phyloP scores from a whole-genome alignment of 2,888 invertebrate genomes.

The Hipparchia sbordonii region DNA sequence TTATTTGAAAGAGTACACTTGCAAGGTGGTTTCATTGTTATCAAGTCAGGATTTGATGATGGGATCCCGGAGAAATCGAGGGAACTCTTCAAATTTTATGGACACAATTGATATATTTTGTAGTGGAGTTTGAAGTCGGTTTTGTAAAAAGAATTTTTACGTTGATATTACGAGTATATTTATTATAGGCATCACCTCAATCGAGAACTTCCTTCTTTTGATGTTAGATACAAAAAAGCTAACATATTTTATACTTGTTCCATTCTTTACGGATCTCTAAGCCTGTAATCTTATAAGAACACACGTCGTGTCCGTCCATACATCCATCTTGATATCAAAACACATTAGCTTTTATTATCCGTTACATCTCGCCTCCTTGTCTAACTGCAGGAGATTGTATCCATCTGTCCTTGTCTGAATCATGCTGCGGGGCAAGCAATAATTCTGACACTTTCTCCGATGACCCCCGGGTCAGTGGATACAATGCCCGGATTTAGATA shows the following conservation, averaged over 20 bases:
- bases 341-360: slow-evolving; percentile 27
- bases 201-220: too few relatives aligned
- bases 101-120: too few relatives aligned
- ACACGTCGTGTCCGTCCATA: slow-evolving; percentile 23
- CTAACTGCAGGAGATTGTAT: slow-evolving; percentile 14
- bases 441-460: slow-evolving; percentile 70
- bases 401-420: slow-evolving; percentile 33
- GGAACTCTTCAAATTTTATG: too few relatives aligned
- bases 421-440: slow-evolving; percentile 51
- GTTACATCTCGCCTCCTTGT: slow-evolving; percentile 27
- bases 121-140: too few relatives aligned
- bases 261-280: slow-evolving; percentile 13
- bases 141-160: too few relatives aligned
- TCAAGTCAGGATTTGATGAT: too few relatives aligned
- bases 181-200: too few relatives aligned
- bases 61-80: too few relatives aligned
- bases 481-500: slow-evolving; percentile 46
- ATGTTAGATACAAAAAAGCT: too few relatives aligned
- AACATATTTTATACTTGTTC: background rate
- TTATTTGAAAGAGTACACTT: too few relatives aligned
- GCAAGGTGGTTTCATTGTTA: too few relatives aligned
- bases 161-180: too few relatives aligned
- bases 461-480: slow-evolving; percentile 54
- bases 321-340: slow-evolving; percentile 35
- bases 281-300: slow-evolving; percentile 27